Evolutionary conservation across 2,113 vertebrate genomes (phyloP), one percentile per base, ranked within the genome.

Genomic region (Seriola dumerili): DNA sequence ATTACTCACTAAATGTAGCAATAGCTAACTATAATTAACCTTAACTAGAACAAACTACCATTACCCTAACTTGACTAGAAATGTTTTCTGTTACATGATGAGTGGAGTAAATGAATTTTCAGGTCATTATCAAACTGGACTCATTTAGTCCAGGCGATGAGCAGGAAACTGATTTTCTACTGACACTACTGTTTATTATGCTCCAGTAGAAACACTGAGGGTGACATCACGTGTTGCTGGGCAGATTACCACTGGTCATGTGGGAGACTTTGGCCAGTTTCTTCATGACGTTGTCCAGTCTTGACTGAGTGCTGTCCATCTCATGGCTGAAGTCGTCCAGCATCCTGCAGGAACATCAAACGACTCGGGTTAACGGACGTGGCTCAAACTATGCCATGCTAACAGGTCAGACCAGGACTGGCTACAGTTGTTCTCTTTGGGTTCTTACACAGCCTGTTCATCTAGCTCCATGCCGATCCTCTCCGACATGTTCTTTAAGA

Each of bases 401-500:
- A n/a, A 58, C 52, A 42, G 23, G 54, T 44, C 42, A 4, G n/a
- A 59, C 5, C n/a, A 72, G 12, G 19, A n/a, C 50, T 17, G 3
- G 11, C 13, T 13, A 38, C 21, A n/a, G 10, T 12, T 23, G 63
- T 25, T n/a, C 25, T 32, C 48, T 34, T 3, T 19, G 4, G 16
- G 21, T 21, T 94, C 97, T 97, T 95, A 99, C 98, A 98, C 98
- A 7, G 97, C 95, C 90, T 99, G 98, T 19, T 99, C 98, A 40
- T 99, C 98, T 93, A 99, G 94, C 94, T 99, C 98, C 90, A 97
- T 95, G 0, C 98, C 98, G 4, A 99, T 99, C 85, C 97, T 95
- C 90, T 99, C 97, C 4, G 98, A 99, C 98, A 99, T 99, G 95
- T 97, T 99, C 96, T 99, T 99, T 89, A 99, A 94, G 82, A 99